These are phyloP conservation scores for Agrypnia vestita DNA, from an alignment of 1,140 invertebrate species.

Conservation along the genomic window DNA sequence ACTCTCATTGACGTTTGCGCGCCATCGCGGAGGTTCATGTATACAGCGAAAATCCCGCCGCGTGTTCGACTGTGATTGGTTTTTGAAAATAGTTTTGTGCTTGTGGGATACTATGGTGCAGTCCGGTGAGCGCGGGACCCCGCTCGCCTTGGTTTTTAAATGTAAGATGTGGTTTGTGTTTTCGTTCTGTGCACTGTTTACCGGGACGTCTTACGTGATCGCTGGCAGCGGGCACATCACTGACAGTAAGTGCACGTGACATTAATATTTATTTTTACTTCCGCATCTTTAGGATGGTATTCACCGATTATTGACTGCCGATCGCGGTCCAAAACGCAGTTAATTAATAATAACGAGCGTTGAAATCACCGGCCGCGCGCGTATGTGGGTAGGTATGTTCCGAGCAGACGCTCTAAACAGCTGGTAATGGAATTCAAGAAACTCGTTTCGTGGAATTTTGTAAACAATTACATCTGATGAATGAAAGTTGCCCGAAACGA, in stretches of 20 bases:
- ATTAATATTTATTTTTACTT: slow-evolving; percentile 25
- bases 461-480: too few relatives aligned
- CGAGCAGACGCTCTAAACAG: slow-evolving; percentile 11
- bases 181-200: slow-evolving; percentile 56
- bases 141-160: slow-evolving; percentile 50
- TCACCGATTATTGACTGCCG: slow-evolving; percentile 2
- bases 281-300: not conserved
- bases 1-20: slow-evolving; percentile 45
- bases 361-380: slow-evolving; percentile 26
- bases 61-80: slow-evolving; percentile 50
- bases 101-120: slow-evolving; percentile 49
- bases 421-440: slow-evolving; percentile 32
- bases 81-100: slow-evolving; percentile 43
- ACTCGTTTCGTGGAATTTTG: not conserved
- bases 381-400: not conserved
- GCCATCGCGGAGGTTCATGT: slow-evolving; percentile 42
- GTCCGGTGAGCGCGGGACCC: slow-evolving; percentile 45
- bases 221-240: slow-evolving; percentile 51
- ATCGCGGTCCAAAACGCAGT: slow-evolving; percentile 13
- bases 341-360: slow-evolving; percentile 37
- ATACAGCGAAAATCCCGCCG: slow-evolving; percentile 2
- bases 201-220: slow-evolving; percentile 48
- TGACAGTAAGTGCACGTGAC: slow-evolving; percentile 56
- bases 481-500: too few relatives aligned
- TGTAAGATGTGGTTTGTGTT: slow-evolving; percentile 59